Percentiles rank a stretch among this genome's conserved stretches.
These are phyloP conservation scores for Epinephelus cyanopodus DNA, from an alignment of 2,113 vertebrate species.

Conservation along the genomic window DNA sequence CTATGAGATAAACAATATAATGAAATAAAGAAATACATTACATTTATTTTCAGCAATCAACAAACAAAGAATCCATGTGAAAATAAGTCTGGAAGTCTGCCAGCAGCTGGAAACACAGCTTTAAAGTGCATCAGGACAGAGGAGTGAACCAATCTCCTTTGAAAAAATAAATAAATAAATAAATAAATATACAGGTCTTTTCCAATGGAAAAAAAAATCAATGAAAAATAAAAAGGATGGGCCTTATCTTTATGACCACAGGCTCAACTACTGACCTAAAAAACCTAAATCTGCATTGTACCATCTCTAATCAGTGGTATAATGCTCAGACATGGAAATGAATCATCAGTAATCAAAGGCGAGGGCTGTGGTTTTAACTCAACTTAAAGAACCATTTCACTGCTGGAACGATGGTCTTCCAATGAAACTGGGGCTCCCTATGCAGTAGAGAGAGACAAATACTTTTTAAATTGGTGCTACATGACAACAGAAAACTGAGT, in stretches of 20 bases:
- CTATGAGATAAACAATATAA: background rate
- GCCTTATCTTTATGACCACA: background rate
- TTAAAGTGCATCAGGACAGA: background rate
- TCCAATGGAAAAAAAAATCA: background rate
- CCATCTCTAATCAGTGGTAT: too few relatives aligned
- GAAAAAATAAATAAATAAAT: background rate
- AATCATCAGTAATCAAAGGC: background rate
- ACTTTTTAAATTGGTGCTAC: too few relatives aligned
- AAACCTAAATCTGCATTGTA: background rate
- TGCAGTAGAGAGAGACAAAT: too few relatives aligned
- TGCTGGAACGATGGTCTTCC: too few relatives aligned
- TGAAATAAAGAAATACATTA: background rate
- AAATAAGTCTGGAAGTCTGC: background rate
- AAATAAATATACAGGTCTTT: background rate
- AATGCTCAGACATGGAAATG: background rate
- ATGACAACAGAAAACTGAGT: too few relatives aligned
- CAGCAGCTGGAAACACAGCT: background rate
- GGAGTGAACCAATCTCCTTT: background rate
- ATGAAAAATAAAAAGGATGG: background rate
- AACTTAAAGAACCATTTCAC: background rate
- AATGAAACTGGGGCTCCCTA: too few relatives aligned
- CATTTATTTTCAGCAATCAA: background rate
- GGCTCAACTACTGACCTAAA: background rate
- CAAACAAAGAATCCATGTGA: background rate
- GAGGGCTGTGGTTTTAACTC: fast-evolving